These are phyloP conservation scores for Drosophila antonietae DNA, from an alignment of 2,888 invertebrate genomes.

Conservation along the genomic window DNA sequence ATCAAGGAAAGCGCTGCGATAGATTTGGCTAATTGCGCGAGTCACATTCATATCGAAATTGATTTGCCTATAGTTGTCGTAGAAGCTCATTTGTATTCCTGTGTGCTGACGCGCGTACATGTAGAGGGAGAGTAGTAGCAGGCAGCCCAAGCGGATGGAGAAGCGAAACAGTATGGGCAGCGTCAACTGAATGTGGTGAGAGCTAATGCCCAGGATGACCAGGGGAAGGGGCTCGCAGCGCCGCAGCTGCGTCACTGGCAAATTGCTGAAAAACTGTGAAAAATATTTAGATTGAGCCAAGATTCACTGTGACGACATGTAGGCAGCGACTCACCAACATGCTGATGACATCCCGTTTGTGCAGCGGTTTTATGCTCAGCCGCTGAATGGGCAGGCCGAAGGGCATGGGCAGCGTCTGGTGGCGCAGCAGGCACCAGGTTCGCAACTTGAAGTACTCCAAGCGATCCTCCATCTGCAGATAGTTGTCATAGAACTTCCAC, in stretches of 20 bases:
- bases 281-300: constrained; percentile 8
- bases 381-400: constrained; percentile 56
- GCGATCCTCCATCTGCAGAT: constrained; percentile 37
- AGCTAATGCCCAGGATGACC: constrained; percentile 14
- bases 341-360: constrained; percentile 50
- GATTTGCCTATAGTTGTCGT: constrained; percentile 18
- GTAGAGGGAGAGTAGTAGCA: constrained; percentile 20
- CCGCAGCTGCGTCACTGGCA: constrained; percentile 23
- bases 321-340: constrained; percentile 48
- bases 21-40: constrained; percentile 57
- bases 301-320: background rate
- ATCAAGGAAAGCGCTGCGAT: constrained; percentile 58
- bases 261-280: constrained; percentile 45
- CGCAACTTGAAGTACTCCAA: constrained; percentile 44
- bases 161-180: constrained; percentile 27
- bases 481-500: constrained; percentile 31
- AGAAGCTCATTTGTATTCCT: constrained; percentile 18
- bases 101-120: constrained; percentile 19
- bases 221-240: constrained; percentile 16
- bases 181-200: constrained; percentile 21
- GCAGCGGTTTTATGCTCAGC: background rate
- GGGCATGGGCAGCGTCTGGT: constrained; percentile 48
- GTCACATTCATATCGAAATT: constrained; percentile 65
- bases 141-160: constrained; percentile 8
- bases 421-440: constrained; percentile 50